phyloP scores from a whole-genome alignment of 53 echinoderm and acorn worm species.

The Luidia sarsii region DNA sequence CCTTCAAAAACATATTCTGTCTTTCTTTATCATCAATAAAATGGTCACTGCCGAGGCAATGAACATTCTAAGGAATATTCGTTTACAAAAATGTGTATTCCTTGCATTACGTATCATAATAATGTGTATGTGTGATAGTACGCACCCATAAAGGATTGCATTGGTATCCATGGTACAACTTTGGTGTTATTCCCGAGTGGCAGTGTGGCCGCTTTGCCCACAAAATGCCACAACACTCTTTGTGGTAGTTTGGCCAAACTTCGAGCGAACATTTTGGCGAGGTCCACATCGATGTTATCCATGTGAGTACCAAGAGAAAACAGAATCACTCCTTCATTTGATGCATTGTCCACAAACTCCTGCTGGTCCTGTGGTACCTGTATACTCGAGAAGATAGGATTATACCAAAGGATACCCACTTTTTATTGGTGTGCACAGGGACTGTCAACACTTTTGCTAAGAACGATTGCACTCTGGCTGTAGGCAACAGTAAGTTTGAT shows the following conservation, averaged over 20 bases:
- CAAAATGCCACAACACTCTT: slow-evolving; percentile 9
- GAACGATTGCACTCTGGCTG: no score
- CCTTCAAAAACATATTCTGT: no score
- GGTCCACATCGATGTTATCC: not conserved
- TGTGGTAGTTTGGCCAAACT: slow-evolving; percentile 7
- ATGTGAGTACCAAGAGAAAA: slow-evolving; percentile 28
- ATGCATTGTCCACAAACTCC: not conserved
- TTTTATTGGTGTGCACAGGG: no score
- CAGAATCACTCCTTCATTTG: not conserved
- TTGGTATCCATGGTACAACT: slow-evolving; percentile 9
- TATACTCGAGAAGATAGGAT: not conserved
- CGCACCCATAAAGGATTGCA: slow-evolving; percentile 3
- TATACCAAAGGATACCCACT: no score
- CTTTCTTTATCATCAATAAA: no score
- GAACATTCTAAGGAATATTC: no score
- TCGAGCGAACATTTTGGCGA: slow-evolving; percentile 3
- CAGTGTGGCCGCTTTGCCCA: not conserved
- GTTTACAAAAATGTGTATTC: no score
- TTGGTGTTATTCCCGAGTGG: slow-evolving; percentile 12
- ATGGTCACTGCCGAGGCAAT: no score
- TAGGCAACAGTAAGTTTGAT: no score
- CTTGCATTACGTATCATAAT: no score
- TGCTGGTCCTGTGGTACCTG: slow-evolving; percentile 5
- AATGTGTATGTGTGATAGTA: no score
- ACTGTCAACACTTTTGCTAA: no score